Evolutionary conservation across 2,888 invertebrate genomes (phyloP), one percentile per base, ranked within the genome.

Genomic region (Willowsia nigromaculata): DNA sequence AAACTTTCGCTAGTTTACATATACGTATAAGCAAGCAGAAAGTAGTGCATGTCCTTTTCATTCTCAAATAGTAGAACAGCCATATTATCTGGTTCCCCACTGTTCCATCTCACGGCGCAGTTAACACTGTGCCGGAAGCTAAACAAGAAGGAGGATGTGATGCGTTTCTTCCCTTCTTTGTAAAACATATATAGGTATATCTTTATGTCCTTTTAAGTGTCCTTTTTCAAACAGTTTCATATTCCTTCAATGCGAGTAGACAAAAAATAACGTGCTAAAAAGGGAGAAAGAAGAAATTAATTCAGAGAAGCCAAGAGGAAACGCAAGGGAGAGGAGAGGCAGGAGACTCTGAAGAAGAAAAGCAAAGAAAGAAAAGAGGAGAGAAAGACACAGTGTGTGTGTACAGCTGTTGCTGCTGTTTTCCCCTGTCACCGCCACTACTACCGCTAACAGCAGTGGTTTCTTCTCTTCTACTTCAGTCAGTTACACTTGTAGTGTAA

Each of bases 351-450:
- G 11, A 13, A 25, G 15, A 47, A 13, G 22, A 22, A 53, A 53
- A 53, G 53, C 3, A 13, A 53, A 53, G 4, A 18, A 53, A 53
- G 13, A 62, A 1, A 18, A 13, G 4, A 25, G 30, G 30, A 13
- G 6, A 27, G 59, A 25, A 27, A 1, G 33, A 33, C 13, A 33
- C 15, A 62, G n/a, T 25, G 62, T 30, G 62, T 30, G 62, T 56
- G 25, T 56, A 56, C 62, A 62, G 62, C 62, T 62, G 62, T 62
- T 62, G 62, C 59, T 62, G 56, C 62, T 33, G 62, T 62, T 62
- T 33, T 62, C 33, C 62, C 62, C 33, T 62, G 62, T 62, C 62
- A 33, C 62, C 30, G 15, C 30, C 62, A 33, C 30, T 5, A 22
- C 25, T 22, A 27, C 25, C 11, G 27, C 25, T 27, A 59, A 59